A percentile compares a stretch with the other conserved stretches of the same genome.
Conservation (phyloP, 2,113 vertebrate species). For the Anguilla rostrata region DNA sequence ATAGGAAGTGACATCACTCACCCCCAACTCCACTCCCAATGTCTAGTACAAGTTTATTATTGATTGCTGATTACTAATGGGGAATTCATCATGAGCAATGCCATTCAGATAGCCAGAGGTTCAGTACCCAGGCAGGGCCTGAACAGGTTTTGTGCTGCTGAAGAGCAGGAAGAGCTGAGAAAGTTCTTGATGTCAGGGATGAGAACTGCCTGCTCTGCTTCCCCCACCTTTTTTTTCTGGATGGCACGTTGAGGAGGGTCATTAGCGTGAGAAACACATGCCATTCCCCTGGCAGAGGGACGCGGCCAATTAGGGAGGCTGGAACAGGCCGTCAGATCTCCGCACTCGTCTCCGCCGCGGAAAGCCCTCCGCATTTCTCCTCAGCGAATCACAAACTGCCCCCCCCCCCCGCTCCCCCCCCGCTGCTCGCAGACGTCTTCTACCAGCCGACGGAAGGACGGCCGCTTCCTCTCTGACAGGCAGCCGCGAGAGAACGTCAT, state of each 20-base stretch:
- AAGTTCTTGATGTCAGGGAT: background rate
- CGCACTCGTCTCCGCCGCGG: background rate
- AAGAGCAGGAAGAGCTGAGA: background rate
- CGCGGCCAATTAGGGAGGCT: conserved; percentile 60
- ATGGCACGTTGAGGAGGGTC: conserved; percentile 50
- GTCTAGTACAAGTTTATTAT: background rate
- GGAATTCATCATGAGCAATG: background rate
- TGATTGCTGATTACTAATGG: background rate
- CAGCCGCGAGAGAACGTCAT: background rate
- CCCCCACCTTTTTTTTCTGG: background rate
- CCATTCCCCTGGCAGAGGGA: conserved; percentile 48
- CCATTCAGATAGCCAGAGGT: background rate
- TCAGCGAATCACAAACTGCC: background rate
- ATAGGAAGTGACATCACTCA: background rate
- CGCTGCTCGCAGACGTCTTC: background rate
- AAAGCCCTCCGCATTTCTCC: background rate
- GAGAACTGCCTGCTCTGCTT: conserved; percentile 18
- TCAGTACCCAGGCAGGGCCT: background rate
- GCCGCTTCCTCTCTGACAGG: conserved; percentile 6
- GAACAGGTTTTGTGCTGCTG: background rate
- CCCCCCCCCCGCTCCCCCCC: background rate
- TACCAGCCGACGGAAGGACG: background rate
- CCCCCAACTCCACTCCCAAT: background rate
- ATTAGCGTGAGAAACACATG: conserved; percentile 65
- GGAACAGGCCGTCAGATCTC: conserved; percentile 38